Conservation (phyloP, 2,113 vertebrate genomes). For the Lichenostomus cassidix region DNA sequence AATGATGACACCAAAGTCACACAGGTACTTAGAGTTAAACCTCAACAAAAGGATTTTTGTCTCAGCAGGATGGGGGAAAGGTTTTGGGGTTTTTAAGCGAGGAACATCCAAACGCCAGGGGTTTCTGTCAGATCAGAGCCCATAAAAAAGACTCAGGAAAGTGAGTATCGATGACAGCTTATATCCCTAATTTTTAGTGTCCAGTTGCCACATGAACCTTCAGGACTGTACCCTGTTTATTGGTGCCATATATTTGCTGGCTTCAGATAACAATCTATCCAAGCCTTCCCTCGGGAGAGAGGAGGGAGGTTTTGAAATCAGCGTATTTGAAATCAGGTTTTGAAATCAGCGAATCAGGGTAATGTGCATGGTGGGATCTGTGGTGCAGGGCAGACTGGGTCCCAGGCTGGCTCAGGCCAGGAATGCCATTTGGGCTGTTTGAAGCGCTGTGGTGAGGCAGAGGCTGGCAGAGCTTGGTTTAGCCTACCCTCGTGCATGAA, state of each 20-base stretch:
- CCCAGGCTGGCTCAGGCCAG: background rate
- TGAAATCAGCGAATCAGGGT: background rate
- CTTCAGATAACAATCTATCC: background rate
- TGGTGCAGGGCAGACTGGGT: background rate
- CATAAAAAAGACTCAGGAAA: background rate
- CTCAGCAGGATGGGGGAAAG: background rate
- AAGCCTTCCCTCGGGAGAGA: background rate
- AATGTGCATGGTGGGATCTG: background rate
- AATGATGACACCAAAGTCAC: background rate
- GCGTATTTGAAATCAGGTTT: background rate
- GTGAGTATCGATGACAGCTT: background rate
- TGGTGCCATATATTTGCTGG: background rate
- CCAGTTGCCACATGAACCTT: background rate
- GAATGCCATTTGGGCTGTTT: background rate
- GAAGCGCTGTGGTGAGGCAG: background rate
- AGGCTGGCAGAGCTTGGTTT: background rate
- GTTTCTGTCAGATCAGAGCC: background rate
- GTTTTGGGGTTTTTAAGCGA: background rate
- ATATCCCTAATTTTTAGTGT: background rate
- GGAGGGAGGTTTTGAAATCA: background rate
- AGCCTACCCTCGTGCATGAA: background rate
- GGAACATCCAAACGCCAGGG: background rate
- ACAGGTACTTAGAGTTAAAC: background rate
- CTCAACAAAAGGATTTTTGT: background rate
- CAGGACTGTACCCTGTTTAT: background rate